Evolutionary conservation across 2,888 invertebrate genomes (phyloP).

Genomic region (Frankliniella intonsa): DNA sequence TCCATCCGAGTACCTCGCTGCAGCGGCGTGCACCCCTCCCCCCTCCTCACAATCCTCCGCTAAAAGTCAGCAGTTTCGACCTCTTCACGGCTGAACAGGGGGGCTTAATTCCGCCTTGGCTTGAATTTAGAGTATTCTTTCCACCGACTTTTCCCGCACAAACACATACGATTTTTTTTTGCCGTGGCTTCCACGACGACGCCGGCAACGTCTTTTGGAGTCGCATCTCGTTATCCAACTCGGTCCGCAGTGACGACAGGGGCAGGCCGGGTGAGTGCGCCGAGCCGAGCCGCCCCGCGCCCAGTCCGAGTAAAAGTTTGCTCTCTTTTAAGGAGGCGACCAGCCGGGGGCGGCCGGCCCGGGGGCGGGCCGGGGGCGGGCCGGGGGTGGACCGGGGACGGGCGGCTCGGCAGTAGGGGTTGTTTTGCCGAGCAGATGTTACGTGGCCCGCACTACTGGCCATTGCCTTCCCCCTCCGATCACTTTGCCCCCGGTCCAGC

Average conservation of each 20-base stretch:
- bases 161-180: too few species aligned
- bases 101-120: too few species aligned
- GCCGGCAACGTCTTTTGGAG: not conserved
- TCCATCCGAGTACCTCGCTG: too few species aligned
- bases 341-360: not conserved
- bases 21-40: too few species aligned
- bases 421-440: slow-evolving; percentile 20
- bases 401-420: not conserved
- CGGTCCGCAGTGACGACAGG: not conserved
- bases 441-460: not conserved
- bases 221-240: slow-evolving; percentile 24
- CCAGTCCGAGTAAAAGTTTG: not conserved
- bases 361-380: not conserved
- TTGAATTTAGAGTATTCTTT: too few species aligned
- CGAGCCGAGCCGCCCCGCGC: not conserved
- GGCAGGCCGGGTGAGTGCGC: too few species aligned
- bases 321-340: not conserved
- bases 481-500: not conserved
- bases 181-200: not conserved
- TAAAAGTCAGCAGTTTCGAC: too few species aligned
- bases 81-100: too few species aligned
- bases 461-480: not conserved
- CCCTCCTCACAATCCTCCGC: too few species aligned
- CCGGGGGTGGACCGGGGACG: not conserved
- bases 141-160: too few species aligned